phyloP scores from a whole-genome alignment of 2,113 vertebrate genomes.

The Plestiodon gilberti region DNA sequence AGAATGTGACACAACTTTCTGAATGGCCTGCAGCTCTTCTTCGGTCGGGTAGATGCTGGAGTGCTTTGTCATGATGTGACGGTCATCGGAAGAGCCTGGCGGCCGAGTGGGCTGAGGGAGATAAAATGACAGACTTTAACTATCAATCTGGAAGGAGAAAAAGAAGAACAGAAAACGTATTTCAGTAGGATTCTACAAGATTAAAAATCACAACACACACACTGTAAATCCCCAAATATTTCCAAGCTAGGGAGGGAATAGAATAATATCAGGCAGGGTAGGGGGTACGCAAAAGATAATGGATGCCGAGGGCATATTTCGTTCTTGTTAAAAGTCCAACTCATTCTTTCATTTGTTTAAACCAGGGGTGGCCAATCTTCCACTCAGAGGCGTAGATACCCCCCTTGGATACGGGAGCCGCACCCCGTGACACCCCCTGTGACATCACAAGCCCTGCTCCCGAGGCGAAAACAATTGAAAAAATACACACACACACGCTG shows the following conservation, averaged over 20 bases:
- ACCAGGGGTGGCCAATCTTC: too few species aligned
- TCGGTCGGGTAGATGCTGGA: slow-evolving; percentile 84
- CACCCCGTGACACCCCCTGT: too few species aligned
- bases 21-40: slow-evolving; percentile 83
- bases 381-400: too few species aligned
- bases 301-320: too few species aligned
- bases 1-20: slow-evolving; percentile 80
- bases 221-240: background rate
- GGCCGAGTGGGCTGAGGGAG: slow-evolving; percentile 67
- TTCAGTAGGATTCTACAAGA: background rate
- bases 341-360: background rate
- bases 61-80: slow-evolving; percentile 84
- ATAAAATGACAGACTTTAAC: background rate
- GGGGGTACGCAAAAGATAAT: too few species aligned
- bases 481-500: too few species aligned
- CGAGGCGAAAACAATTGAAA: too few species aligned
- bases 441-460: too few species aligned
- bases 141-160: accelerated
- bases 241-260: background rate
- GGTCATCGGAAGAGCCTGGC: slow-evolving; percentile 80
- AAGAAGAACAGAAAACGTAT: background rate
- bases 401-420: too few species aligned
- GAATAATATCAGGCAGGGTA: background rate
- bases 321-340: background rate
- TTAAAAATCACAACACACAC: too few species aligned